phyloP scores from a whole-genome alignment of 2,888 invertebrate genomes.

The Eupithecia tripunctaria region DNA sequence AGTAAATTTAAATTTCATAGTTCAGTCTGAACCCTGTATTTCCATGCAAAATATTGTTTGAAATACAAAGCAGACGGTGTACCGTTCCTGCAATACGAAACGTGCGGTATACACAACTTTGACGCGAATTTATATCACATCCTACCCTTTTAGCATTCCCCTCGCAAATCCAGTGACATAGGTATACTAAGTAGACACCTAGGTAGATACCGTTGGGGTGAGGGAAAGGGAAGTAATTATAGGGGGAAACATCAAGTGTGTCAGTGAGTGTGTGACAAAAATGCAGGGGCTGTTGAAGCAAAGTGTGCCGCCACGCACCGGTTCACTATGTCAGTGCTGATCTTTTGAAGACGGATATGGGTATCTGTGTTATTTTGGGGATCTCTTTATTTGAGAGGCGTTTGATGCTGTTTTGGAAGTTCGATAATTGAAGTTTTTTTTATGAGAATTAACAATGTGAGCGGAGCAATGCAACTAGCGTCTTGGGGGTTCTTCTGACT shows the following conservation, averaged over 20 bases:
- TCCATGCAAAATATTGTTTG: constrained; percentile 57
- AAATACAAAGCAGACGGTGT: constrained; percentile 62
- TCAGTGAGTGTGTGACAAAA: constrained; percentile 82
- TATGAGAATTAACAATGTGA: background rate
- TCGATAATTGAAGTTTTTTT: background rate
- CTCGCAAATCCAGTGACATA: constrained; percentile 75
- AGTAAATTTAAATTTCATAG: constrained; percentile 47
- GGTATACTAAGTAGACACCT: constrained; percentile 62
- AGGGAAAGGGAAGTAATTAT: constrained; percentile 76
- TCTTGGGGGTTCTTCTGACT: no score
- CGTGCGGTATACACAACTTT: constrained; percentile 52
- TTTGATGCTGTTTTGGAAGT: constrained; percentile 16
- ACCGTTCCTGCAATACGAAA: constrained; percentile 53
- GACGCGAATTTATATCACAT: constrained; percentile 69
- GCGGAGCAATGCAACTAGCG: no score
- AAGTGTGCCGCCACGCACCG: constrained; percentile 79
- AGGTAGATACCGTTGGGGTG: constrained; percentile 63
- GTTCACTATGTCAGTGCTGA: constrained; percentile 83
- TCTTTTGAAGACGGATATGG: constrained; percentile 67
- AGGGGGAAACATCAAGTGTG: constrained; percentile 81
- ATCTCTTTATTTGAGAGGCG: constrained; percentile 13
- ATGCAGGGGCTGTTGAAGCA: constrained; percentile 77
- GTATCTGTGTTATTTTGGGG: constrained; percentile 50
- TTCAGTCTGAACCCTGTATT: constrained; percentile 34
- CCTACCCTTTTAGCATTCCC: constrained; percentile 79